Conservation (phyloP, 2,888 invertebrate genomes). For the Phymatocera aterrima region DNA sequence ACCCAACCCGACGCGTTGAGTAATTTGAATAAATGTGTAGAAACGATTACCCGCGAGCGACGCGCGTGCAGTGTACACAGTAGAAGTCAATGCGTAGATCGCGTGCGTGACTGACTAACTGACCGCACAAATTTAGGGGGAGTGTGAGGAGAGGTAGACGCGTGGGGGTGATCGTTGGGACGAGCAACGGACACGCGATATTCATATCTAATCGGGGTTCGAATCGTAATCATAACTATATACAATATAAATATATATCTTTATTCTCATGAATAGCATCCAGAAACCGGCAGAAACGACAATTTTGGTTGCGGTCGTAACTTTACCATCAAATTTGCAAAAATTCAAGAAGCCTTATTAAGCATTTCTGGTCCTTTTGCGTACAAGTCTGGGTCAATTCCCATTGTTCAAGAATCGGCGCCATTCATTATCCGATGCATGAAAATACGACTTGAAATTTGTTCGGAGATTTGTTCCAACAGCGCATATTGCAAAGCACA, state of each 20-base stretch:
- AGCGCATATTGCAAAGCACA: neutral
- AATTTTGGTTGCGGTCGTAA: too few relatives aligned
- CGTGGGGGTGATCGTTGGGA: slow-evolving; percentile 54
- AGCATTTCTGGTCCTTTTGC: too few relatives aligned
- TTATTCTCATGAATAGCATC: neutral
- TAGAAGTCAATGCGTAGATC: slow-evolving; percentile 68
- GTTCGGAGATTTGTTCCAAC: neutral
- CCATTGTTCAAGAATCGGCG: too few relatives aligned
- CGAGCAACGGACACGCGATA: slow-evolving; percentile 62
- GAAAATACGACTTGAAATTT: neutral
- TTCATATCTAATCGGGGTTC: slow-evolving; percentile 17
- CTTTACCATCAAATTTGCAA: too few relatives aligned
- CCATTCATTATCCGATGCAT: too few relatives aligned
- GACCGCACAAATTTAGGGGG: slow-evolving; percentile 56
- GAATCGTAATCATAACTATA: slow-evolving; percentile 32
- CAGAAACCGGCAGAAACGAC: neutral
- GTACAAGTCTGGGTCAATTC: too few relatives aligned
- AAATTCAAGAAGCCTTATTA: too few relatives aligned
- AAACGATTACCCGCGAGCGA: slow-evolving; percentile 51
- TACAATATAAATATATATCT: slow-evolving; percentile 3
- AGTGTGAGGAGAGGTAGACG: neutral
- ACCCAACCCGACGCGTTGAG: slow-evolving; percentile 54
- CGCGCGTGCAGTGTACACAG: neutral
- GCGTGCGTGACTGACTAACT: slow-evolving; percentile 71
- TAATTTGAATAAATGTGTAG: slow-evolving; percentile 64